Percentiles rank a stretch among this genome's conserved stretches.
Conservation (phyloP, 2,113 vertebrate species). For the Silurus asotus region DNA sequence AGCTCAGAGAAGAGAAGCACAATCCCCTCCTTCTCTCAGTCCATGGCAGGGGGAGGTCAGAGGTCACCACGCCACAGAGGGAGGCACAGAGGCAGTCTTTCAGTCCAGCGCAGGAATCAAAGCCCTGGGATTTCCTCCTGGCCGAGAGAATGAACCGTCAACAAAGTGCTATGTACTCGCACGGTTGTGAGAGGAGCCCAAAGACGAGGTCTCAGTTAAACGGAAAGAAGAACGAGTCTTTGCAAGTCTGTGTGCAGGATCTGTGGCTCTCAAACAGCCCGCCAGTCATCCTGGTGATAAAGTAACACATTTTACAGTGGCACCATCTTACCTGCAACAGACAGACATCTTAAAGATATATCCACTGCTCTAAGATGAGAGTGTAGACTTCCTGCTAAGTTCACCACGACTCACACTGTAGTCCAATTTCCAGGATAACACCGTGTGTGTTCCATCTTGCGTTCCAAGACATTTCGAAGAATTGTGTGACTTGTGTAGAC, state of each 20-base stretch:
- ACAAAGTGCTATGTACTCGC: constrained; percentile 41
- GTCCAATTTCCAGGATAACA: background rate
- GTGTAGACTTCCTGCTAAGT: background rate
- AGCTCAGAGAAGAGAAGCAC: constrained; percentile 51
- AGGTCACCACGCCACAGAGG: constrained; percentile 36
- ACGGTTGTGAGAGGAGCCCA: constrained; percentile 40
- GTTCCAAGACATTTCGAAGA: background rate
- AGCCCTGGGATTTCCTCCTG: constrained; percentile 57
- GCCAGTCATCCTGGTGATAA: constrained; percentile 30
- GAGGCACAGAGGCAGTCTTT: constrained; percentile 54
- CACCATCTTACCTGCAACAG: constrained; percentile 29
- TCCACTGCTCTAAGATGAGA: constrained; percentile 18
- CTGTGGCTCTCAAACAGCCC: background rate
- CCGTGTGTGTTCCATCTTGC: background rate
- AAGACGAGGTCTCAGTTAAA: background rate
- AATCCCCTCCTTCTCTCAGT: constrained; percentile 53
- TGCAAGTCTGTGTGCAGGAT: too few species aligned
- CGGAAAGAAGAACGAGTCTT: background rate
- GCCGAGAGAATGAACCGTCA: constrained; percentile 47
- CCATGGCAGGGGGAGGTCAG: constrained; percentile 47
- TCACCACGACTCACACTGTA: background rate
- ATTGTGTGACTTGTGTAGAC: background rate
- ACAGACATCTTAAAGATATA: constrained; percentile 40
- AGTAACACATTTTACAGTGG: constrained; percentile 30
- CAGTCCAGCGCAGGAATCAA: constrained; percentile 51